Base-by-base conservation (phyloP, 2,113 vertebrate species). In the Patagioenas fasciata region DNA sequence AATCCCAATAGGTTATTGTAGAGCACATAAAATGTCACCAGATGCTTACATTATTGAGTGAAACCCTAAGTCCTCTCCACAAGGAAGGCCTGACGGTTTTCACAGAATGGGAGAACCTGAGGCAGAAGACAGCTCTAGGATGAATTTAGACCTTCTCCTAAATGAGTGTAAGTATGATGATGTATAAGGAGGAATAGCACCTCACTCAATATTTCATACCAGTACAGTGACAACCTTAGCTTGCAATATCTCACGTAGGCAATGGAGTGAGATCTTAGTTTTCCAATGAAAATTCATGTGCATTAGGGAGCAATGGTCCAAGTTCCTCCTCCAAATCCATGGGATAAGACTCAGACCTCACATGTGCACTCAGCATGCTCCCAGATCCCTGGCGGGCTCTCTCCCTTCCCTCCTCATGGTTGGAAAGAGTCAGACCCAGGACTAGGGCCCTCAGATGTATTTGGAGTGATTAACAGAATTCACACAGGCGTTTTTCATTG, bases 11-110 rank as follows among this genome's bases (percentile, higher is more conserved):
- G 54, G 38, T 21, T 36, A 6, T 13, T 36, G 16, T 2, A 60
- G 85, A n/a, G 10, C n/a, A 40, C 21, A 62, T 69, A 65, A 70
- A 36, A 26, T 6, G 7, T 54, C 61, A 79, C 17, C 21, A 34
- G 48, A 13, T 60, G 6, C 25, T 71, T 23, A 0, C 17, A 29
- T 34, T 36, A 32, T 21, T 19, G 81, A 75, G 44, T 9, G 26
- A 72, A 91, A 75, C 8, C 28, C 34, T 18, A 75, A 31, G 29
- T 34, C 14, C 14, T 10, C 40, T 67, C 32, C 1, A 0, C 16
- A 48, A 62, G 47, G 8, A 40, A 84, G 6, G 5, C 16, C 21
- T 28, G 72, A 1, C 5, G 0, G 0, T 65, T 88, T 60, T 15
- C 47, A 51, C 23, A 58, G 44, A 54, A 32, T 40, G 36, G 54